Evolutionary conservation across 2,888 invertebrate species (phyloP).

Genomic region (Clunio marinus): DNA sequence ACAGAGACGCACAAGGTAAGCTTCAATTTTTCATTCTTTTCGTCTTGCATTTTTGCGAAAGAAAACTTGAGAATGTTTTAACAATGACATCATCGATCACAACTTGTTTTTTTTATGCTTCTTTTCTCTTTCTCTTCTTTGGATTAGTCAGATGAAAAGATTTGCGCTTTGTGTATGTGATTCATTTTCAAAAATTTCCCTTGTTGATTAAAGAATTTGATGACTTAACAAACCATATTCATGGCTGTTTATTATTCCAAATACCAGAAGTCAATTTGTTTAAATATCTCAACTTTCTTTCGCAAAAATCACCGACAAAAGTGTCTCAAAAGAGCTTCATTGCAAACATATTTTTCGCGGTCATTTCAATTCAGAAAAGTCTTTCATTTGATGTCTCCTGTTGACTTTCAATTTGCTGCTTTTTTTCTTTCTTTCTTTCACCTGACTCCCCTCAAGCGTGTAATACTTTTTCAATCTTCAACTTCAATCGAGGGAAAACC

Average conservation of each 20-base stretch:
- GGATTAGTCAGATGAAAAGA: too few relatives aligned
- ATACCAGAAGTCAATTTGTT: neutral
- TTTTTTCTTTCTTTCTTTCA: neutral
- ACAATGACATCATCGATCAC: slow-evolving; percentile 37
- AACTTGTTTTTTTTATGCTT: slow-evolving; percentile 14
- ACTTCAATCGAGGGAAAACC: neutral
- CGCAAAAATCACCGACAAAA: slow-evolving; percentile 10
- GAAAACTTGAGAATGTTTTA: slow-evolving; percentile 4
- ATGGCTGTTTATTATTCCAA: neutral
- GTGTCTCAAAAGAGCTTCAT: neutral
- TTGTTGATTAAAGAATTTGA: neutral
- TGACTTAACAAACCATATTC: too few relatives aligned
- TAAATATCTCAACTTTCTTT: neutral
- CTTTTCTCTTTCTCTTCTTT: neutral
- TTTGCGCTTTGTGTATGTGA: too few relatives aligned
- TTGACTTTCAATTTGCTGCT: slow-evolving; percentile 6
- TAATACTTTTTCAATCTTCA: neutral
- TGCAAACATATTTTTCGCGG: neutral
- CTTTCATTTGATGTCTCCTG: neutral
- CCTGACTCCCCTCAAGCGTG: neutral
- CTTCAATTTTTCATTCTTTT: slow-evolving; percentile 16
- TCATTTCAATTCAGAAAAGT: neutral
- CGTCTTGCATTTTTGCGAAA: slow-evolving; percentile 11
- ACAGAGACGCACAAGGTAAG: slow-evolving; percentile 86
- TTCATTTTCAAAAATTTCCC: neutral